Evolutionary conservation across 2,888 invertebrate genomes (phyloP).

Genomic region (Erebia aethiops): DNA sequence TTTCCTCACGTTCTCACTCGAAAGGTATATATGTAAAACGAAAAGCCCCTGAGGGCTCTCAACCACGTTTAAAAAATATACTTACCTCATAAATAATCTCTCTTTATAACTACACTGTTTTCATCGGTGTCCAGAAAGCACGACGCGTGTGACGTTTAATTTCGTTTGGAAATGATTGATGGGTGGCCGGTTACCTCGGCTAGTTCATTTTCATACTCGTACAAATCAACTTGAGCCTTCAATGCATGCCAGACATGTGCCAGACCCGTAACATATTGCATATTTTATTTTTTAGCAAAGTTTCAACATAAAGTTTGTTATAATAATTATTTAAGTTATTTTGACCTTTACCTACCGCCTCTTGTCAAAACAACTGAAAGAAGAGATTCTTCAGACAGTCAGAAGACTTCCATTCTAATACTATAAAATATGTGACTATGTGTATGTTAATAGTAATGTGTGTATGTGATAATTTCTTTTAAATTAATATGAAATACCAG

Average conservation of each 20-base stretch:
- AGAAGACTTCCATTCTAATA: too few species aligned
- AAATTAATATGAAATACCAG: too few species aligned
- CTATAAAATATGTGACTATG: too few species aligned
- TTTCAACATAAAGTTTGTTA: neutral
- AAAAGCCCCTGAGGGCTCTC: too few species aligned
- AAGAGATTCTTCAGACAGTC: too few species aligned
- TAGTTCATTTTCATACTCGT: slow-evolving; percentile 71
- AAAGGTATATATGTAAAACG: too few species aligned
- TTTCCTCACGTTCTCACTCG: too few species aligned
- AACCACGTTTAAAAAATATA: neutral
- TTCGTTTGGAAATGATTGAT: slow-evolving; percentile 81
- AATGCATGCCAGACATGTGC: slow-evolving; percentile 32
- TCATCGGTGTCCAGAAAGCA: slow-evolving; percentile 62
- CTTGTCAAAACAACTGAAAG: too few species aligned
- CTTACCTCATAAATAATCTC: neutral
- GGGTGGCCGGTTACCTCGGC: slow-evolving; percentile 48
- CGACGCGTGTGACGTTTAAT: slow-evolving; percentile 79
- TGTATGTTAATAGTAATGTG: too few species aligned
- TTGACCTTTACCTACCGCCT: too few species aligned
- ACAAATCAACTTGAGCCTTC: slow-evolving; percentile 46
- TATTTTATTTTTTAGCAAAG: slow-evolving; percentile 6
- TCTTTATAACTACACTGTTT: slow-evolving; percentile 50
- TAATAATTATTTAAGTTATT: neutral
- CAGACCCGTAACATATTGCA: slow-evolving; percentile 30
- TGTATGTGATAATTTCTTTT: too few species aligned